These are phyloP conservation scores for Scomber scombrus DNA, from an alignment of 2,113 vertebrate genomes.

Conservation along the genomic window DNA sequence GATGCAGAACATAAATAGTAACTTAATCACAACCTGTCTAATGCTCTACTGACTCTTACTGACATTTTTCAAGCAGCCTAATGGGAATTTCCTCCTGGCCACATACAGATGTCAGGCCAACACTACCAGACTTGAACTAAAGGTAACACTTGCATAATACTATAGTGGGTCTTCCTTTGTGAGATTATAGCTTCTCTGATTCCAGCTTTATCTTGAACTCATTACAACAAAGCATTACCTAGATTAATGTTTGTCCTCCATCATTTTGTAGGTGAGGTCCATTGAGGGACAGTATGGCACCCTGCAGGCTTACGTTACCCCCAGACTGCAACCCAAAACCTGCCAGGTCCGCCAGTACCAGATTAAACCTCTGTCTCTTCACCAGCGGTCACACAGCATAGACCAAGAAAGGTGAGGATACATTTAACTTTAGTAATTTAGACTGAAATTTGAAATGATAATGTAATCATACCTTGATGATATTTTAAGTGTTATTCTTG, in stretches of 20 bases:
- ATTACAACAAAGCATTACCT: neutral
- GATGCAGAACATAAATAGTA: neutral
- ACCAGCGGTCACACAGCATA: slow-evolving; percentile 93
- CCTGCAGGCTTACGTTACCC: slow-evolving; percentile 95
- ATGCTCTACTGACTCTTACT: too few relatives aligned
- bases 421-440: too few relatives aligned
- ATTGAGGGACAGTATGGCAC: slow-evolving; percentile 98
- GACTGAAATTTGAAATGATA: too few relatives aligned
- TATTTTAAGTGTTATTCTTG: too few relatives aligned
- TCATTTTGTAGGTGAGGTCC: slow-evolving; percentile 88
- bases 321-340: slow-evolving; percentile 96
- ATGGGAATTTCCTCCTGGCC: slow-evolving; percentile 95
- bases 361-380: slow-evolving; percentile 97
- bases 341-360: slow-evolving; percentile 95
- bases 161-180: neutral
- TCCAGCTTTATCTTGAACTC: neutral
- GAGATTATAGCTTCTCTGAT: neutral
- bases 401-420: slow-evolving; percentile 90
- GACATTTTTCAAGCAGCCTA: slow-evolving; percentile 83
- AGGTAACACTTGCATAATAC: slow-evolving; percentile 84
- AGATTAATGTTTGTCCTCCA: slow-evolving; percentile 55
- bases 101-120: slow-evolving; percentile 98
- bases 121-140: slow-evolving; percentile 95
- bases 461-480: too few relatives aligned
- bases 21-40: too few relatives aligned